Evolutionary conservation across 2,888 invertebrate species (phyloP).

Genomic region (Dorcus parallelipipedus): DNA sequence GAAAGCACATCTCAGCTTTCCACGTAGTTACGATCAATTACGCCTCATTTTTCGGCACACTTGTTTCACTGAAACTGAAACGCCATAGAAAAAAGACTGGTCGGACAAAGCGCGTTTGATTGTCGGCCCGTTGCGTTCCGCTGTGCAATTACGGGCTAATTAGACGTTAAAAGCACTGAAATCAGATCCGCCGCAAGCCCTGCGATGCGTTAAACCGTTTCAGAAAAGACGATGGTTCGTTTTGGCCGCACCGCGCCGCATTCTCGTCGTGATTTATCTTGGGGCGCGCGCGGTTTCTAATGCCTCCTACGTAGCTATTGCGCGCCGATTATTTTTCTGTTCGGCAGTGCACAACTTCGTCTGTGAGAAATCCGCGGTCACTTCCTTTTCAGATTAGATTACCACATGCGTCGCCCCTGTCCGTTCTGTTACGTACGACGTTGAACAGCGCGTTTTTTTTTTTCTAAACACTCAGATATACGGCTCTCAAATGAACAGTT

Average conservation of each 20-base stretch:
- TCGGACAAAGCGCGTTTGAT: background rate
- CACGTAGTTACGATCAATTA: constrained; percentile 23
- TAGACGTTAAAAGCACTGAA: constrained; percentile 18
- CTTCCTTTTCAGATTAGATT: constrained; percentile 1
- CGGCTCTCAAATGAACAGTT: too few relatives aligned
- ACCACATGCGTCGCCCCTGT: background rate
- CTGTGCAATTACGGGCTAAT: constrained; percentile 24
- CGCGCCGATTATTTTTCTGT: too few relatives aligned
- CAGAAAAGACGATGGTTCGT: constrained; percentile 6
- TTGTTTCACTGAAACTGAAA: constrained; percentile 20
- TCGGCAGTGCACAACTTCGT: too few relatives aligned
- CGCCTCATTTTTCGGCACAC: constrained; percentile 21
- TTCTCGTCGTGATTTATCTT: constrained; percentile 23
- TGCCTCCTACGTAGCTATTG: constrained; percentile 15
- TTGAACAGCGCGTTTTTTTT: too few relatives aligned
- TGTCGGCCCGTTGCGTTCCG: constrained; percentile 22
- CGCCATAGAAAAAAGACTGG: constrained; percentile 6
- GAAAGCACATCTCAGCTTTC: constrained; percentile 25
- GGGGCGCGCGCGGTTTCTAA: constrained; percentile 23
- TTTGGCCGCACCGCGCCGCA: constrained; percentile 21
- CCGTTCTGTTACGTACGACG: too few relatives aligned
- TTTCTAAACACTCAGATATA: too few relatives aligned
- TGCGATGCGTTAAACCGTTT: too few relatives aligned
- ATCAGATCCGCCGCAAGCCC: constrained; percentile 23
- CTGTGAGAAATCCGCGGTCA: background rate